Base-by-base conservation (phyloP, 2,113 vertebrate genomes). In the Pseudolaguvia tuberculata region DNA sequence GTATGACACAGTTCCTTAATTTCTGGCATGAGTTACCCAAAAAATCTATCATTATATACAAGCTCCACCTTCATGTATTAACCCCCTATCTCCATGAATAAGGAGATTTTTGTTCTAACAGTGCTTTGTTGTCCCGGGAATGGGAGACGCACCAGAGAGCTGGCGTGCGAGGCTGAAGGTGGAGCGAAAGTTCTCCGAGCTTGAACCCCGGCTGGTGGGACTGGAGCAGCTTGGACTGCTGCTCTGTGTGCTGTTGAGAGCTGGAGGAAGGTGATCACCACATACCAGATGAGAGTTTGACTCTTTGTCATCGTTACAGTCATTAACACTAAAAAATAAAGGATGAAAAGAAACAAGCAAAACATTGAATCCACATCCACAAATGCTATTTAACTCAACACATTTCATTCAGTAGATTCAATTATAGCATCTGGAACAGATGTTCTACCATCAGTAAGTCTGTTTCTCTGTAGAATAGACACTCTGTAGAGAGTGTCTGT, bases 161-260 rank as follows among this genome's bases (percentile, higher is more conserved):
- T 93, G 87, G 56, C 91, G 89, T 0, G 89, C 91, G 83, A 94
- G 87, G 86, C 93, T 94, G 86, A 93, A 90, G 0, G 89, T 87
- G 78, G 92, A 94, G 70, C 89, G 90, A 18, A 92, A 93, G 0
- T 89, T 86, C 76, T 94, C 93, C 0, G 91, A 89, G 3, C 88
- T 90, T 0, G 91, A 92, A 0, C 89, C 82, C 70, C 91, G 87
- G 59, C 87, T 85, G 82, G 90, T 89, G 8, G 90, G 85, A 51
- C 90, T 90, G 78, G 67, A 83, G 29, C 91, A 86, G 45, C 61
- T 20, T 20, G 51, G 51, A 53, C 51, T 53, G 88, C 70, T 85
- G 42, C 90, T 47, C 45, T 15, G 1, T 1, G 45, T 13, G 45
- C 2, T 18, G 39, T 55, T 29, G 51, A 53, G 62, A 52, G 23